These are phyloP conservation scores for Montifringilla adamsi DNA, from an alignment of 2,113 vertebrate genomes.

Conservation along the genomic window DNA sequence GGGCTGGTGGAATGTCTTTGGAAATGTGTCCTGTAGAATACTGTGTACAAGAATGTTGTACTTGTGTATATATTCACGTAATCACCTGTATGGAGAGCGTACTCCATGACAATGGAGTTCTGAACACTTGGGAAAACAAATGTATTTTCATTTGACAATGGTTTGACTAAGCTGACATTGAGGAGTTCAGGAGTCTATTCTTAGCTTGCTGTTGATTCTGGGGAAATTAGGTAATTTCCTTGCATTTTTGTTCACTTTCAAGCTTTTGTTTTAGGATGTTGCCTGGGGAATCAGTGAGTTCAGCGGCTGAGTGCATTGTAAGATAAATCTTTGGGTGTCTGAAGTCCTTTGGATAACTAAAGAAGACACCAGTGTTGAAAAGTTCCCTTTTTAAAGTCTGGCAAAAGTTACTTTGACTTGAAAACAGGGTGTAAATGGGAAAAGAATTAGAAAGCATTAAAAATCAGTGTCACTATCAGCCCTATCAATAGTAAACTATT, in stretches of 20 bases:
- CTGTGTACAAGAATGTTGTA: neutral
- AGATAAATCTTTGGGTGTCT: neutral
- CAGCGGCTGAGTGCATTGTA: neutral
- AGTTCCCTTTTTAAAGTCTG: neutral
- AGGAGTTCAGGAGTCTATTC: neutral
- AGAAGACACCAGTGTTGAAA: neutral
- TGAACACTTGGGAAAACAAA: neutral
- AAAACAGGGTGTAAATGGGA: neutral
- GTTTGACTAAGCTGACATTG: neutral
- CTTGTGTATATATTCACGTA: neutral
- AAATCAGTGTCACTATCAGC: neutral
- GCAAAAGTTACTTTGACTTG: neutral
- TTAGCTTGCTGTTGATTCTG: neutral
- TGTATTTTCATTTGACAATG: neutral
- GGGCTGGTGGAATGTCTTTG: neutral
- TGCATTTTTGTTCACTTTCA: neutral
- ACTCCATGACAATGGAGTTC: rapidly evolving
- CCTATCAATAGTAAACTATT: neutral
- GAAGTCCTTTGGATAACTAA: neutral
- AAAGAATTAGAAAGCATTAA: neutral
- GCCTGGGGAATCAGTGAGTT: neutral
- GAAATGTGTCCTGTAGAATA: neutral
- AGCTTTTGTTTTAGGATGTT: neutral
- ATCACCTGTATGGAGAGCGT: neutral
- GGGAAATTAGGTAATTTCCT: neutral